These are phyloP conservation scores for Drosophila aff. DNA, from an alignment of 1,140 invertebrate species.

Conservation along the genomic window DNA sequence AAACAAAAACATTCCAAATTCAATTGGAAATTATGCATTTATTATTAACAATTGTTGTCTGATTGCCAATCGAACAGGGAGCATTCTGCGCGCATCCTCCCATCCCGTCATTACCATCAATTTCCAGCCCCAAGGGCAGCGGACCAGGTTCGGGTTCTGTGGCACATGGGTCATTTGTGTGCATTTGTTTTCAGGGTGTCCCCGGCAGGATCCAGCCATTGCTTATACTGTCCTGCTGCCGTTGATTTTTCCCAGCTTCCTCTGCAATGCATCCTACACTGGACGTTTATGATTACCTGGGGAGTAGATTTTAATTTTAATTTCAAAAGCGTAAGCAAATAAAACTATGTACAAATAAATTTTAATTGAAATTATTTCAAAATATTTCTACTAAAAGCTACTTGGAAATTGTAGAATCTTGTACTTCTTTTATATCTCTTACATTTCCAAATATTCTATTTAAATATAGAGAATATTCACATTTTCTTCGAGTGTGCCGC, in stretches of 20 bases:
- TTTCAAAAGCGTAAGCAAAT: neutral
- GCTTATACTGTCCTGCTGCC: constrained; percentile 45
- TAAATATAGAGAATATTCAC: neutral
- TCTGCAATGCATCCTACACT: neutral
- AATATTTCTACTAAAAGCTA: no score
- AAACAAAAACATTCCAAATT: constrained; percentile 78
- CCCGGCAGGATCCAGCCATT: constrained; percentile 37
- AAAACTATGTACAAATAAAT: no score
- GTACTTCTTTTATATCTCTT: rapidly evolving
- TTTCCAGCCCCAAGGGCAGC: constrained; percentile 56
- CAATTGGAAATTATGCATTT: constrained; percentile 83
- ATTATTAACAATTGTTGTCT: constrained; percentile 82
- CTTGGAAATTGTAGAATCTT: neutral
- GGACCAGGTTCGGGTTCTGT: constrained; percentile 19
- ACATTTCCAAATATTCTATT: neutral
- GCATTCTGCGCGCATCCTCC: constrained; percentile 3
- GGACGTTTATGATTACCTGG: no score
- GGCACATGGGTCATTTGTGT: constrained; percentile 77
- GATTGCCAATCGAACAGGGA: constrained; percentile 56
- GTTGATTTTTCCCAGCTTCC: constrained; percentile 45
- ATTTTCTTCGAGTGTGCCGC: constrained; percentile 5
- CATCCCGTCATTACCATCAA: constrained; percentile 34
- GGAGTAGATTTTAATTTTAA: neutral
- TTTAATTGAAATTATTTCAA: no score
- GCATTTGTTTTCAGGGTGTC: constrained; percentile 74